Evolutionary conservation across 2,113 vertebrate species (phyloP).

Genomic region (Vulpes lagopus): DNA sequence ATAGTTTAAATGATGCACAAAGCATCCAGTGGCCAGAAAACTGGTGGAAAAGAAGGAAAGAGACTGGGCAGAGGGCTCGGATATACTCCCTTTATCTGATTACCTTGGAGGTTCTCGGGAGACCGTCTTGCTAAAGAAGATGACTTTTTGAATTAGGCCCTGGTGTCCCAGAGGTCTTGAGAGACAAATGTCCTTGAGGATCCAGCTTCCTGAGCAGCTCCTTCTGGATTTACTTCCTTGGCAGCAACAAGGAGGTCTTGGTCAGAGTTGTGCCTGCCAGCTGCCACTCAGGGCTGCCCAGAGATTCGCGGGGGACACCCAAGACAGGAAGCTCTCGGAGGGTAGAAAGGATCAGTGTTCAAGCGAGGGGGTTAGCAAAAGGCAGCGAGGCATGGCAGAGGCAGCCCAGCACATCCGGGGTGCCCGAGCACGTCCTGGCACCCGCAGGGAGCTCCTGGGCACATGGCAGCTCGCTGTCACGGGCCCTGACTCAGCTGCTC

Average conservation of each 20-base stretch:
- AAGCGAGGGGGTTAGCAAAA: rapidly evolving
- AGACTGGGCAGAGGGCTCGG: rapidly evolving
- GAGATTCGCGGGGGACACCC: rapidly evolving
- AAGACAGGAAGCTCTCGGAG: not conserved
- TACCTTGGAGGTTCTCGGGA: rapidly evolving
- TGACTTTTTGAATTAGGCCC: no score
- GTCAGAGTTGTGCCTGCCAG: not conserved
- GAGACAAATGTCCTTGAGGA: not conserved
- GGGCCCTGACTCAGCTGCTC: not conserved
- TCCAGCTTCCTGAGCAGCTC: not conserved
- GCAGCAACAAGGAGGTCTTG: not conserved
- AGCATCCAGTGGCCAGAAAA: not conserved
- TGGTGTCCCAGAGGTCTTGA: not conserved
- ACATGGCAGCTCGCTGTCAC: not conserved
- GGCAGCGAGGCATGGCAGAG: not conserved
- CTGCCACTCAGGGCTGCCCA: not conserved
- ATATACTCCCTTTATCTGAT: rapidly evolving
- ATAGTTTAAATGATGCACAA: rapidly evolving
- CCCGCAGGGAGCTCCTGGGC: rapidly evolving
- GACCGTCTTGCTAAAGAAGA: not conserved
- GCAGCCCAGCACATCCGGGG: not conserved
- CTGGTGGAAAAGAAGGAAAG: rapidly evolving
- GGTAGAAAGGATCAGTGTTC: not conserved
- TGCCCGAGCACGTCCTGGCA: rapidly evolving
- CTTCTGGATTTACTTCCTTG: no score